These are phyloP conservation scores for Ifrita kowaldi DNA, from an alignment of 2,113 vertebrate genomes.

Conservation along the genomic window DNA sequence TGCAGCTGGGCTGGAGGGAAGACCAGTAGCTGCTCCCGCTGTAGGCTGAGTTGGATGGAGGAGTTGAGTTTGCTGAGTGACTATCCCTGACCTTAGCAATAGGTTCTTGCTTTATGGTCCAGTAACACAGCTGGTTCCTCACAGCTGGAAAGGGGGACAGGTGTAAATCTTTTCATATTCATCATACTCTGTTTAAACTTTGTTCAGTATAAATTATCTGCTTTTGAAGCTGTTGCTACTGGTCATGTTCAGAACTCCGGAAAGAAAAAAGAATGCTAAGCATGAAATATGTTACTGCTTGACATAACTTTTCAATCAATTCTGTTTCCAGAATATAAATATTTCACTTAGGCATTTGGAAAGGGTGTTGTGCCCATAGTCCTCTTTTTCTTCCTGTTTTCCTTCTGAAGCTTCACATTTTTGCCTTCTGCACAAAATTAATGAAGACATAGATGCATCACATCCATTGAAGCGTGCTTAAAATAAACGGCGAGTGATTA, in stretches of 20 bases:
- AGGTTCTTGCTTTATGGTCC: neutral
- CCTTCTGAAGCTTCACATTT: neutral
- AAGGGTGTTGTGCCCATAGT: neutral
- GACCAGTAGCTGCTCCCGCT: neutral
- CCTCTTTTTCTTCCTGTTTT: neutral
- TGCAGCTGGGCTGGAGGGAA: neutral
- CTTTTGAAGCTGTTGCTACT: neutral
- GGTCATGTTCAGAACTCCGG: neutral
- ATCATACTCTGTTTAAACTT: neutral
- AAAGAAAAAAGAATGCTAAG: neutral
- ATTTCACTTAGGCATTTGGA: neutral
- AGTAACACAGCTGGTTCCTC: neutral
- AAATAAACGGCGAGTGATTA: neutral
- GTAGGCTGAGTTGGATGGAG: neutral
- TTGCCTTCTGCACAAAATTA: neutral
- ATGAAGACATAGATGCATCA: neutral
- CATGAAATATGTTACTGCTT: neutral
- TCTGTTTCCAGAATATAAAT: neutral
- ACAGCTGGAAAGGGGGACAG: neutral
- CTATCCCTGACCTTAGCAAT: neutral
- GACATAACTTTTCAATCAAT: neutral
- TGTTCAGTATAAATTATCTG: neutral
- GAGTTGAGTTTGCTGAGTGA: neutral
- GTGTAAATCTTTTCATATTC: neutral
- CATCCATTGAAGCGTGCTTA: neutral